Percentiles rank a stretch among this genome's conserved stretches.
phyloP scores from a whole-genome alignment of 2,113 vertebrate genomes.

The Toxotes chatareus region DNA sequence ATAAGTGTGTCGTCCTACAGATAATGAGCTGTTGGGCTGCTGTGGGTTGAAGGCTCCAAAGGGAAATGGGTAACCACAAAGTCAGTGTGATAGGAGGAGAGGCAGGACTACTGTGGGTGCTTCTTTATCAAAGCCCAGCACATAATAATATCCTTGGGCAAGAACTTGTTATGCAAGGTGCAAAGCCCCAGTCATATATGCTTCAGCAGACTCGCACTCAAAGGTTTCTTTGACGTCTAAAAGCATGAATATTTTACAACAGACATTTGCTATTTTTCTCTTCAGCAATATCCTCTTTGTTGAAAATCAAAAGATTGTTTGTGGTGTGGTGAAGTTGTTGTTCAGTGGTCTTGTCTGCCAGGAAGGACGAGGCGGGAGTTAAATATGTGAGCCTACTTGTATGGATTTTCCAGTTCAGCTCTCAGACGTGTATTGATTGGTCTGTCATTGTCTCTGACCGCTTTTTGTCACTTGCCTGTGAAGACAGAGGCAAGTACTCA shows the following conservation, averaged over 20 bases:
- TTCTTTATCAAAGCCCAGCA: slow-evolving; percentile 46
- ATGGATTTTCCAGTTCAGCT: slow-evolving; percentile 47
- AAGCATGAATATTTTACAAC: background rate
- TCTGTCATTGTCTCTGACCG: slow-evolving; percentile 47
- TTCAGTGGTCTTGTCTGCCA: background rate
- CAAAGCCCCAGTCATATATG: slow-evolving; percentile 8
- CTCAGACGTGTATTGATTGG: slow-evolving; percentile 54
- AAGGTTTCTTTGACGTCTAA: background rate
- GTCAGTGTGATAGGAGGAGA: slow-evolving; percentile 40
- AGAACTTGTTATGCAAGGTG: slow-evolving; percentile 45
- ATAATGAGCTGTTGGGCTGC: slow-evolving; percentile 58
- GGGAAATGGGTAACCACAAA: slow-evolving; percentile 56
- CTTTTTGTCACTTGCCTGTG: slow-evolving; percentile 5
- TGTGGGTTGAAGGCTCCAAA: slow-evolving; percentile 31
- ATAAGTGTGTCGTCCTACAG: slow-evolving; percentile 35
- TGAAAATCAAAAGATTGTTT: background rate
- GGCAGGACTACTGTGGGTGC: background rate
- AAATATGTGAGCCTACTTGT: slow-evolving; percentile 17
- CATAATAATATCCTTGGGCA: slow-evolving; percentile 51
- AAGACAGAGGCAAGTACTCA: background rate
- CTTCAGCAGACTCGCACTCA: slow-evolving; percentile 1
- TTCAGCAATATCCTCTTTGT: background rate
- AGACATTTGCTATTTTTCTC: background rate
- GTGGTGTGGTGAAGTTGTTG: background rate
- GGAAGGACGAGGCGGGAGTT: slow-evolving; percentile 11